Conservation (phyloP, 1,140 invertebrate genomes). For the Penaeus vannamei region DNA sequence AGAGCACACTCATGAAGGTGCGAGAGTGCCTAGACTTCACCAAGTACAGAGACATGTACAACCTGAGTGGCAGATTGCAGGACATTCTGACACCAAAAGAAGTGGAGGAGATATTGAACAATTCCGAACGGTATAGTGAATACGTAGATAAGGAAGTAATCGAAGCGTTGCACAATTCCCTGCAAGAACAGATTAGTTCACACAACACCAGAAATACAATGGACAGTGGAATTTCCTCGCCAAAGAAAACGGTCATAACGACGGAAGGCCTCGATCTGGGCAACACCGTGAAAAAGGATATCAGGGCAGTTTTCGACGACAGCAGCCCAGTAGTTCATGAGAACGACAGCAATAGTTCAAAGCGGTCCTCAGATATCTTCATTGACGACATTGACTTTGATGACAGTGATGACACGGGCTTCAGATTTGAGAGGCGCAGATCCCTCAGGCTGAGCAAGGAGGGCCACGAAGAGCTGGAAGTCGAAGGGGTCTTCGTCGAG, state of each 20-base stretch:
- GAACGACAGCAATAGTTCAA: constrained; percentile 13
- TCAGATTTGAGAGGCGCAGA: constrained; percentile 62
- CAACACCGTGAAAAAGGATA: constrained; percentile 16
- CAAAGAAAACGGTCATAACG: constrained; percentile 49
- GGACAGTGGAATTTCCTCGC: constrained; percentile 61
- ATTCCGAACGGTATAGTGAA: constrained; percentile 70
- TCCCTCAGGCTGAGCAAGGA: constrained; percentile 56
- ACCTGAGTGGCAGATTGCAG: constrained; percentile 70
- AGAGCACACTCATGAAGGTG: constrained; percentile 69
- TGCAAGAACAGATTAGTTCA: constrained; percentile 55
- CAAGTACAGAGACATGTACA: constrained; percentile 71
- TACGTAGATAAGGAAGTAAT: constrained; percentile 70
- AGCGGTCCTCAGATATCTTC: constrained; percentile 19
- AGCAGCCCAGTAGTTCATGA: background rate
- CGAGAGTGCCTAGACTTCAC: constrained; percentile 70
- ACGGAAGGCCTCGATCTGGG: constrained; percentile 52
- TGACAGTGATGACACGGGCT: constrained; percentile 33
- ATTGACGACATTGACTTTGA: constrained; percentile 42
- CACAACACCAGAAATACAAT: constrained; percentile 19
- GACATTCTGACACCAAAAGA: constrained; percentile 71
- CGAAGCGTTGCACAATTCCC: constrained; percentile 69
- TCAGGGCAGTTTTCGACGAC: constrained; percentile 53
- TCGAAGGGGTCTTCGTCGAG: constrained; percentile 66
- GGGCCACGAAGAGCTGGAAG: constrained; percentile 54
- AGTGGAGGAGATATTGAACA: constrained; percentile 72